Percentiles rank a stretch among this genome's conserved stretches.
phyloP scores from a whole-genome alignment of 2,888 invertebrate genomes.

The Drosophila seclusa region DNA sequence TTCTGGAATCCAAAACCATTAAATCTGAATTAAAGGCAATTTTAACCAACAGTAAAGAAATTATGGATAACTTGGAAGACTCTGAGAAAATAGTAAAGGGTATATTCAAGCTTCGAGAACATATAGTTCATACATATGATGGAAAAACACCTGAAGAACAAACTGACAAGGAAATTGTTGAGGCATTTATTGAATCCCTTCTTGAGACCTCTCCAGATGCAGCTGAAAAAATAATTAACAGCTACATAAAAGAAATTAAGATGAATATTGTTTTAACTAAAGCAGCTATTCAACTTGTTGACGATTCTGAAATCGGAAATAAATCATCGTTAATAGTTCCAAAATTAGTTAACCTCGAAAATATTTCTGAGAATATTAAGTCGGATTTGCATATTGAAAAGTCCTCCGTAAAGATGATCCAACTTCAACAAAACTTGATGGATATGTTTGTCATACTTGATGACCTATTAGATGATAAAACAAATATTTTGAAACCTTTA shows the following conservation, averaged over 20 bases:
- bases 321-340: constrained; percentile 50
- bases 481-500: constrained; percentile 25
- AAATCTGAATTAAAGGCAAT: constrained; percentile 15
- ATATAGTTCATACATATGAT: constrained; percentile 83
- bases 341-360: constrained; percentile 56
- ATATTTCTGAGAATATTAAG: constrained; percentile 49
- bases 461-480: constrained; percentile 62
- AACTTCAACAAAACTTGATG: constrained; percentile 80
- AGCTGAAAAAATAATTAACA: constrained; percentile 31
- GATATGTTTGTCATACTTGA: constrained; percentile 78
- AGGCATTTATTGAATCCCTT: constrained; percentile 53
- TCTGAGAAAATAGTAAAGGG: constrained; percentile 59
- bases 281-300: constrained; percentile 41
- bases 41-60: constrained; percentile 26
- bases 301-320: constrained; percentile 38
- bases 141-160: constrained; percentile 52
- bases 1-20: background rate
- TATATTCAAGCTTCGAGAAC: constrained; percentile 77
- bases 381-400: constrained; percentile 56
- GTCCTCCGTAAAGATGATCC: constrained; percentile 75
- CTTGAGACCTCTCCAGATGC: constrained; percentile 50
- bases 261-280: constrained; percentile 49
- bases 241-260: constrained; percentile 53
- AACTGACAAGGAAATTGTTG: constrained; percentile 34
- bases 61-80: constrained; percentile 50